Conservation (phyloP, 1,140 invertebrate species). For the Zaprionus vittiger region DNA sequence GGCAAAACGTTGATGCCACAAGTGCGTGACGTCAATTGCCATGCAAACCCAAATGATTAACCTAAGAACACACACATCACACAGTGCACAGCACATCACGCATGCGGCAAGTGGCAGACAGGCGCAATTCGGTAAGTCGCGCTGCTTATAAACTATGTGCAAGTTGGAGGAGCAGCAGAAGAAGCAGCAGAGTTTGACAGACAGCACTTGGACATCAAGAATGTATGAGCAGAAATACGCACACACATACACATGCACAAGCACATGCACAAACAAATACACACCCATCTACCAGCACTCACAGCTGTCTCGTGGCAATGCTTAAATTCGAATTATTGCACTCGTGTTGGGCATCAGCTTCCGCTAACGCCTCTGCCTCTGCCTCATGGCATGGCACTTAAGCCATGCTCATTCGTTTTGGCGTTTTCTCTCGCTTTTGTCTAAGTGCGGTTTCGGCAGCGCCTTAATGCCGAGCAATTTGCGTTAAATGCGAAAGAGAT, state of each 20-base stretch:
- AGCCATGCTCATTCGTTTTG: slow-evolving; percentile 40
- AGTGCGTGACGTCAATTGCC: slow-evolving; percentile 39
- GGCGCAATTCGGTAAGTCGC: slow-evolving; percentile 17
- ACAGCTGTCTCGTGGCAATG: slow-evolving; percentile 53
- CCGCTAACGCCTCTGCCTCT: not conserved
- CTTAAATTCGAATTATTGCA: slow-evolving; percentile 79
- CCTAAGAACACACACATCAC: slow-evolving; percentile 16
- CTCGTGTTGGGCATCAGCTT: slow-evolving; percentile 31
- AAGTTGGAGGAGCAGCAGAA: not conserved
- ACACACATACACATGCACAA: not conserved
- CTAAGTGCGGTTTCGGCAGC: slow-evolving; percentile 60
- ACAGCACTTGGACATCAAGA: slow-evolving; percentile 39
- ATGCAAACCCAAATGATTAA: slow-evolving; percentile 52
- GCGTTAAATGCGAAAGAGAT: slow-evolving; percentile 82
- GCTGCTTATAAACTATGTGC: slow-evolving; percentile 16
- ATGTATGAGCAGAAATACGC: slow-evolving; percentile 28
- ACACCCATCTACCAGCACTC: not conserved
- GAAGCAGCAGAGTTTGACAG: not conserved
- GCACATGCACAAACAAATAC: not conserved
- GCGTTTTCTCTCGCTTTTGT: slow-evolving; percentile 34
- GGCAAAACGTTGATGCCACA: slow-evolving; percentile 32
- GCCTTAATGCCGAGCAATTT: slow-evolving; percentile 79
- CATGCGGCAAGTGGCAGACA: not conserved
- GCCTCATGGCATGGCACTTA: slow-evolving; percentile 11
- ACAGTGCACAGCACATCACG: slow-evolving; percentile 15